A percentile compares a stretch with the other conserved stretches of the same genome.
Evolutionary conservation across 2,888 invertebrate species (phyloP).

Genomic region (Spicauda simplicius): DNA sequence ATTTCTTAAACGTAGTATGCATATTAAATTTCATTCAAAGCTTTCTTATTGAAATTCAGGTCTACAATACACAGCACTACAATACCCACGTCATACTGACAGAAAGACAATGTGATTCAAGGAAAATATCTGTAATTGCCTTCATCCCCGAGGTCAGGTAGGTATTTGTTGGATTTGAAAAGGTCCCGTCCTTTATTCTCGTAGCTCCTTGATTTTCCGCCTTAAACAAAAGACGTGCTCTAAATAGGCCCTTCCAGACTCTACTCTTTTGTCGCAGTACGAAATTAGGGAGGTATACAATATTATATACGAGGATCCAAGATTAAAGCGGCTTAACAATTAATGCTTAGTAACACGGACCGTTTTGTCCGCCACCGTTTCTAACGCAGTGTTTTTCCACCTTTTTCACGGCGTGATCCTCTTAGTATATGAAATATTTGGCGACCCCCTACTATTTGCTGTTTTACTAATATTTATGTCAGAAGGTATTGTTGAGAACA

Average conservation of each 20-base stretch:
- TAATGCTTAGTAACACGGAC: conserved; percentile 1
- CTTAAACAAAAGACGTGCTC: conserved; percentile 60
- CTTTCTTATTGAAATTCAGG: not conserved
- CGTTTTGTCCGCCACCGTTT: not conserved
- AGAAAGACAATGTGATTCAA: conserved; percentile 61
- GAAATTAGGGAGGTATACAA: conserved; percentile 19
- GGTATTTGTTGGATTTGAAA: conserved; percentile 56
- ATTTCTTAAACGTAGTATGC: not conserved
- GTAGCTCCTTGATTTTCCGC: conserved; percentile 64
- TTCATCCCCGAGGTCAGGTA: conserved; percentile 58
- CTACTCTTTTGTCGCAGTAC: conserved; percentile 52
- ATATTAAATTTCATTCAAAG: not conserved
- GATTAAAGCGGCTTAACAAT: conserved; percentile 8
- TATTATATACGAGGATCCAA: conserved; percentile 5
- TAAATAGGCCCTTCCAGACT: conserved; percentile 60
- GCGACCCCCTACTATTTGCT: too few relatives aligned
- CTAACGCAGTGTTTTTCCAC: not conserved
- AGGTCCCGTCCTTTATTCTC: conserved; percentile 59
- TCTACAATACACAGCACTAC: conserved; percentile 11
- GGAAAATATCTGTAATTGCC: conserved; percentile 70
- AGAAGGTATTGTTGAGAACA: too few relatives aligned
- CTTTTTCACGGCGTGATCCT: too few relatives aligned
- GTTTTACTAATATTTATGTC: too few relatives aligned
- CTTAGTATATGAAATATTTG: too few relatives aligned
- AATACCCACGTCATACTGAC: conserved; percentile 44